phyloP scores from a whole-genome alignment of 2,113 vertebrate species.

The Antennarius striatus region DNA sequence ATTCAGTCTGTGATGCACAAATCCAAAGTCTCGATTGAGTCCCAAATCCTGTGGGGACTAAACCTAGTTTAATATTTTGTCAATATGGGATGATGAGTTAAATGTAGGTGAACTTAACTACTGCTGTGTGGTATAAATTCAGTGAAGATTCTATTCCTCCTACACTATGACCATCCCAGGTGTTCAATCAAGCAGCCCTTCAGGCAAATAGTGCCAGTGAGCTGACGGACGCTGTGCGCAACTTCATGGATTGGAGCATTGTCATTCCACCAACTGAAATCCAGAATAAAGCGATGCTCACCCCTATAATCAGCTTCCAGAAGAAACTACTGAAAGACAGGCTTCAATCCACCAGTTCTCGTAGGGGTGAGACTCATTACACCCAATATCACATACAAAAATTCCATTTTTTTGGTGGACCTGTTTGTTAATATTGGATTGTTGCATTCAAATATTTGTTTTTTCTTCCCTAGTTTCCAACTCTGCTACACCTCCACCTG shows the following conservation, averaged over 20 bases:
- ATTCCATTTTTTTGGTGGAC: neutral
- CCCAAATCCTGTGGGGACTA: too few species aligned
- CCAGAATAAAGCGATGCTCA: constrained; percentile 80
- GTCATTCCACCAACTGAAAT: constrained; percentile 87
- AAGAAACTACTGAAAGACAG: constrained; percentile 88
- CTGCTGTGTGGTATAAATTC: too few species aligned
- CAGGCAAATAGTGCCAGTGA: constrained; percentile 77
- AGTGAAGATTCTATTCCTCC: neutral
- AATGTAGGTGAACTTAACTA: too few species aligned
- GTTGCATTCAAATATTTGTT: too few species aligned
- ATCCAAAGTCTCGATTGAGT: too few species aligned
- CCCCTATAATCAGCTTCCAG: constrained; percentile 82
- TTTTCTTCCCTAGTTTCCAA: constrained; percentile 49
- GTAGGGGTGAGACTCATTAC: constrained; percentile 48
- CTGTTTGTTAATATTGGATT: too few species aligned
- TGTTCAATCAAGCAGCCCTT: constrained; percentile 84
- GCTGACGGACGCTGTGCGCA: constrained; percentile 77
- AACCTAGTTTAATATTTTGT: too few species aligned
- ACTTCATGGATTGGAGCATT: constrained; percentile 89
- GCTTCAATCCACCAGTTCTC: constrained; percentile 61
- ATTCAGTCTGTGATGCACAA: too few species aligned
- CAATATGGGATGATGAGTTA: too few species aligned
- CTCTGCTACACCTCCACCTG: constrained; percentile 44
- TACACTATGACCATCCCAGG: constrained; percentile 71
- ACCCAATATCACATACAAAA: neutral